Percentiles rank a stretch among this genome's conserved stretches.
Conservation (phyloP, 2,797 vertebrate species). For the Ispidina picta region DNA sequence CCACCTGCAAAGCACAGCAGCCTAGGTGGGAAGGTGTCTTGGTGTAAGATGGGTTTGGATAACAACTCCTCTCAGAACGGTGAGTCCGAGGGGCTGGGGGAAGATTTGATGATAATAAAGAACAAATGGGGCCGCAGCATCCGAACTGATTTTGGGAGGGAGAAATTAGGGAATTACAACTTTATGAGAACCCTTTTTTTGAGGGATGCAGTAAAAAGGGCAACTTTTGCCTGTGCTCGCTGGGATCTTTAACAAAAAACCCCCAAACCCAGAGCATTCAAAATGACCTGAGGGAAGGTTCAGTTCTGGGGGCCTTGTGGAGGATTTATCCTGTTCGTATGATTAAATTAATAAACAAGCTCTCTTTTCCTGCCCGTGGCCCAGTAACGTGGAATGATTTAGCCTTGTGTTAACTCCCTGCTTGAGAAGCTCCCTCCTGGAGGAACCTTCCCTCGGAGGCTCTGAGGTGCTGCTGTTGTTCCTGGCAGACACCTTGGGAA, state of each 20-base stretch:
- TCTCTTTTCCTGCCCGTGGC: too few relatives aligned
- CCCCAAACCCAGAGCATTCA: not conserved
- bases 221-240: not conserved
- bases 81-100: not conserved
- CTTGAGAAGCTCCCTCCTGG: not conserved
- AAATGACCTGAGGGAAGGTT: not conserved
- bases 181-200: not conserved
- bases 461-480: not conserved
- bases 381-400: not conserved
- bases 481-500: not conserved
- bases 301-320: not conserved
- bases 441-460: not conserved
- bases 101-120: not conserved
- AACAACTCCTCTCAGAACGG: fast-evolving
- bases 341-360: constrained; percentile 12
- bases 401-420: too few relatives aligned
- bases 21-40: not conserved
- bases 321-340: not conserved
- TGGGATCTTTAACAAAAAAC: not conserved
- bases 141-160: not conserved
- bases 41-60: not conserved
- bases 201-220: not conserved
- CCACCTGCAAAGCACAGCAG: not conserved
- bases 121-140: not conserved
- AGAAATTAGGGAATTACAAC: not conserved